Evolutionary conservation across 2,888 invertebrate species (phyloP), one percentile per base, ranked within the genome.

Genomic region (Microlaimidae sp.): DNA sequence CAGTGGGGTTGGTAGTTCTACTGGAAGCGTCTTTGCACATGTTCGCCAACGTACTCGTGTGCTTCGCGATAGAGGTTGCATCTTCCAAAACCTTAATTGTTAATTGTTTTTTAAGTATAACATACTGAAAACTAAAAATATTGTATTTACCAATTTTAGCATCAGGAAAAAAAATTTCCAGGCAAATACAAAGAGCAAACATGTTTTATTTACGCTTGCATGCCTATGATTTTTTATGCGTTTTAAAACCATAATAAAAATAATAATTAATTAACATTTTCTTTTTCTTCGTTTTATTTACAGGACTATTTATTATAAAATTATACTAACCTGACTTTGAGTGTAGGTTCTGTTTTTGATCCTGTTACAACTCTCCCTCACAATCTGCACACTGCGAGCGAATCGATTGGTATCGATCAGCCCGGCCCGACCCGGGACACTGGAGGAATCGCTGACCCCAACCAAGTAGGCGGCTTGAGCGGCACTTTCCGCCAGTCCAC

Each of bases 11-110:
- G 72, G 87, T 87, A 55, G 78, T 79, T 1, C 89, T 88, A 67
- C 84, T 83, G 28, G 90, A 90, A 0, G 95, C 93, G 51, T 82
- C 79, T 28, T 93, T 80, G 69, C 95, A 95, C 40, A 90, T 85
- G 69, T 90, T 92, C 73, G 95, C 95, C 50, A 97, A 77, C 5
- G 88, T 82, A 59, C 87, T 86, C 0, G 95, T 93, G 74, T 95
- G 89, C 70, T 89, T 90, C 17, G 95, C 95, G 49, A 95, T 86
- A 58, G 83, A 80, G 0, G 92, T 92, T 0, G 93, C 85, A 0
- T 90, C 89, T 2, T 85, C 82, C 27, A 92, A 76, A 53, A 90
- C 83, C 78, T 81, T 74, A 0, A n/a, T n/a, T 38, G 38, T 10
- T n/a, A 38, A 10, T 38, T 38, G 38, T n/a, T n/a, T n/a, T n/a